Conservation (phyloP, 2,888 invertebrate species). For the Meliscaeva auricollis region DNA sequence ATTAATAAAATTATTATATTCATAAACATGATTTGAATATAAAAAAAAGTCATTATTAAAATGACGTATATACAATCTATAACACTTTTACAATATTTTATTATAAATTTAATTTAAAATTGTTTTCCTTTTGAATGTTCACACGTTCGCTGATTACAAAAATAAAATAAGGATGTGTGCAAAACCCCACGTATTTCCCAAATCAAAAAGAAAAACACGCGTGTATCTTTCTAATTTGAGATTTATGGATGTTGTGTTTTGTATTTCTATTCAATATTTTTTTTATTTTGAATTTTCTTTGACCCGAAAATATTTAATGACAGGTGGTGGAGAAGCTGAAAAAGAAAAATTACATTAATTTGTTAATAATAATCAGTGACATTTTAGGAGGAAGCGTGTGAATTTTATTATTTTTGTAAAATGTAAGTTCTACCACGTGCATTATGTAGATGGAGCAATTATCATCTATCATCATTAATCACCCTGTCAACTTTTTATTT, state of each 20-base stretch:
- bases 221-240: background rate
- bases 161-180: conserved; percentile 28
- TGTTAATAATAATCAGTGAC: background rate
- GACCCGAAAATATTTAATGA: background rate
- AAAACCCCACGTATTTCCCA: conserved; percentile 25
- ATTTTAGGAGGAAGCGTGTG: conserved; percentile 4
- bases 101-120: background rate
- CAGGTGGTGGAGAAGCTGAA: background rate
- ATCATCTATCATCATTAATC: too few species aligned
- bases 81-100: too few species aligned
- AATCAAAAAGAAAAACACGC: background rate
- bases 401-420: background rate
- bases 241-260: background rate
- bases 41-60: background rate
- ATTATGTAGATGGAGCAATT: too few species aligned
- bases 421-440: background rate
- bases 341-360: background rate
- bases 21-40: conserved; percentile 9
- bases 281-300: background rate
- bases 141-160: conserved; percentile 1
- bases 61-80: background rate
- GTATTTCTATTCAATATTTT: background rate
- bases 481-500: too few species aligned
- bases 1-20: conserved; percentile 18
- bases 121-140: background rate